A percentile compares a stretch with the other conserved stretches of the same genome.
Conservation (phyloP, 2,888 invertebrate genomes). For the Eledone cirrhosa region DNA sequence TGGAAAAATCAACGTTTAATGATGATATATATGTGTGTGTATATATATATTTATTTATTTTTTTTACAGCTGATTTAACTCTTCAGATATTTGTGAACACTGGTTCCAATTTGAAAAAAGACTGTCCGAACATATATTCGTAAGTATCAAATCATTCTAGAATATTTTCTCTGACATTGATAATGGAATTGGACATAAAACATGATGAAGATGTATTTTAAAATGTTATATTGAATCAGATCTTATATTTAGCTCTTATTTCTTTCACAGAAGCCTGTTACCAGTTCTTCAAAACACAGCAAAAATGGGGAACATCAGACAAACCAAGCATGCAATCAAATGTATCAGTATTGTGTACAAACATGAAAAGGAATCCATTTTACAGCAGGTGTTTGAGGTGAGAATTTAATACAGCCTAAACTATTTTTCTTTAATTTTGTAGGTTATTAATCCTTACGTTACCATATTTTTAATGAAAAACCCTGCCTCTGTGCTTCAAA, state of each 20-base stretch:
- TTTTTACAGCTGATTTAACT: constrained; percentile 60
- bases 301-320: constrained; percentile 89
- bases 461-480: no score
- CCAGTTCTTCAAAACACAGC: constrained; percentile 89
- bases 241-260: constrained; percentile 7
- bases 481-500: no score
- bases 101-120: constrained; percentile 62
- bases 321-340: constrained; percentile 94
- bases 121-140: constrained; percentile 64
- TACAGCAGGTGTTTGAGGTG: constrained; percentile 69
- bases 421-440: no score
- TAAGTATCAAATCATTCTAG: constrained; percentile 46
- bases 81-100: constrained; percentile 66
- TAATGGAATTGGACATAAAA: no score
- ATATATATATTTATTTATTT: no score
- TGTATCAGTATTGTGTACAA: constrained; percentile 74
- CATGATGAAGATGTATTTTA: no score
- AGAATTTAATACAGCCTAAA: constrained; percentile 63
- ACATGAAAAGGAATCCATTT: constrained; percentile 55
- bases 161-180: background rate
- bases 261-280: constrained; percentile 74
- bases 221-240: no score
- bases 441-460: no score
- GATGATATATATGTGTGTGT: no score
- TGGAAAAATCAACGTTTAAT: no score